Percentiles rank a stretch among this genome's conserved stretches.
Conservation (phyloP, 2,888 invertebrate species). For the Vanessa cardui region DNA sequence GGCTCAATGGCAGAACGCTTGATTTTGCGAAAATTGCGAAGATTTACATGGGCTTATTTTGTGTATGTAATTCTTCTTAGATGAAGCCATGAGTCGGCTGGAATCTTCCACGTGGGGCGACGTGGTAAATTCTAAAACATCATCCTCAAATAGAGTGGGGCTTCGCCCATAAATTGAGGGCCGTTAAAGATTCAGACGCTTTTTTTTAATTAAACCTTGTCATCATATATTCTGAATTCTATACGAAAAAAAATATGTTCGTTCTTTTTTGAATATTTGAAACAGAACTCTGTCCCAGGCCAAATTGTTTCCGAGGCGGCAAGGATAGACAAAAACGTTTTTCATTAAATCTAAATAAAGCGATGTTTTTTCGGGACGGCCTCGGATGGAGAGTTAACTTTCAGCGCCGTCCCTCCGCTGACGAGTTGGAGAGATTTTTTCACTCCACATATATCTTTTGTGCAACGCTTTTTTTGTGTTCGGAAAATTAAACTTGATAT, state of each 20-base stretch:
- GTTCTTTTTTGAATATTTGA: background rate
- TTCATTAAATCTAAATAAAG: constrained; percentile 29
- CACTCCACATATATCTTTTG: background rate
- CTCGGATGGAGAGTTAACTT: constrained; percentile 17
- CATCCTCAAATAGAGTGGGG: too few species aligned
- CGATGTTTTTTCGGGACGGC: constrained; percentile 8
- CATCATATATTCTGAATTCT: background rate
- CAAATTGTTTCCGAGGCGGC: constrained; percentile 21
- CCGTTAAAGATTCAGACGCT: background rate
- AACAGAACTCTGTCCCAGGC: constrained; percentile 3
- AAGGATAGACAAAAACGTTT: constrained; percentile 25
- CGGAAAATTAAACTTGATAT: background rate
- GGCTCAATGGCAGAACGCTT: too few species aligned
- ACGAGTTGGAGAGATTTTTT: constrained; percentile 4
- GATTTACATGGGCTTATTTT: too few species aligned
- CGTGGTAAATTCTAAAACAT: too few species aligned
- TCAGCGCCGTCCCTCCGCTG: constrained; percentile 15
- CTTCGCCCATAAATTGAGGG: too few species aligned
- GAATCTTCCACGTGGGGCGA: too few species aligned
- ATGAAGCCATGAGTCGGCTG: too few species aligned
- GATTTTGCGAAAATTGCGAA: too few species aligned
- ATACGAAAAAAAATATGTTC: background rate
- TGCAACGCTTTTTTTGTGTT: background rate
- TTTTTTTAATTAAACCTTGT: background rate
- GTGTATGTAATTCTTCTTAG: too few species aligned